Conservation (phyloP, 2,888 invertebrate species). For the Molanna angustata region DNA sequence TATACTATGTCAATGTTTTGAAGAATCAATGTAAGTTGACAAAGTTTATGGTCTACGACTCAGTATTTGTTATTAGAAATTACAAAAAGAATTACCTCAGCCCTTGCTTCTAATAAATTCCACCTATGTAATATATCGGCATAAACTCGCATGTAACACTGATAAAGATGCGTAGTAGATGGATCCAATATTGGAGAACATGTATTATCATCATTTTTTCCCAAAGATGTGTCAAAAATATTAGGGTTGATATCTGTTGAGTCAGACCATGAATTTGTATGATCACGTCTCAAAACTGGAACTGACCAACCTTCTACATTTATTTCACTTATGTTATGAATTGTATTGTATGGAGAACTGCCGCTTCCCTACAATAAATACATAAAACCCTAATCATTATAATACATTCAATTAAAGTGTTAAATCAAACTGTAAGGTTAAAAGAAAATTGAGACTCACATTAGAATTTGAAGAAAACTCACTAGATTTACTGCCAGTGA, state of each 20-base stretch:
- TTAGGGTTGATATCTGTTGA: conserved; percentile 67
- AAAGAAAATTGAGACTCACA: conserved; percentile 35
- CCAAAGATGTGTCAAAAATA: conserved; percentile 36
- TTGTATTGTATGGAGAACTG: conserved; percentile 88
- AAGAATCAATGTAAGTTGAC: too few relatives aligned
- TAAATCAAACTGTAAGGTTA: conserved; percentile 15
- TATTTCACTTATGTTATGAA: conserved; percentile 71
- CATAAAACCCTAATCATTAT: background rate
- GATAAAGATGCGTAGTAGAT: conserved; percentile 61
- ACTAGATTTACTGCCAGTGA: conserved; percentile 57
- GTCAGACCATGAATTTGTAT: conserved; percentile 87
- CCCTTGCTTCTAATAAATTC: conserved; percentile 75
- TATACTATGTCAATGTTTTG: too few relatives aligned
- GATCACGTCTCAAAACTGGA: conserved; percentile 64
- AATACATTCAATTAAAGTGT: conserved; percentile 6
- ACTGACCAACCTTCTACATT: conserved; percentile 75
- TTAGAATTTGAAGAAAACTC: conserved; percentile 47
- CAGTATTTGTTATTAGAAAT: too few relatives aligned
- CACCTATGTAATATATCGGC: conserved; percentile 86
- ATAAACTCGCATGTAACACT: conserved; percentile 82
- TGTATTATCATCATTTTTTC: conserved; percentile 43
- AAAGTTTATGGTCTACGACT: too few relatives aligned
- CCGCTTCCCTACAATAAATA: conserved; percentile 48
- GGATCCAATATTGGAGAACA: conserved; percentile 47
- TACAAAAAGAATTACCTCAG: too few relatives aligned